Base-by-base conservation (phyloP, 2,888 invertebrate genomes). In the Drosophila suboccidentalis region DNA sequence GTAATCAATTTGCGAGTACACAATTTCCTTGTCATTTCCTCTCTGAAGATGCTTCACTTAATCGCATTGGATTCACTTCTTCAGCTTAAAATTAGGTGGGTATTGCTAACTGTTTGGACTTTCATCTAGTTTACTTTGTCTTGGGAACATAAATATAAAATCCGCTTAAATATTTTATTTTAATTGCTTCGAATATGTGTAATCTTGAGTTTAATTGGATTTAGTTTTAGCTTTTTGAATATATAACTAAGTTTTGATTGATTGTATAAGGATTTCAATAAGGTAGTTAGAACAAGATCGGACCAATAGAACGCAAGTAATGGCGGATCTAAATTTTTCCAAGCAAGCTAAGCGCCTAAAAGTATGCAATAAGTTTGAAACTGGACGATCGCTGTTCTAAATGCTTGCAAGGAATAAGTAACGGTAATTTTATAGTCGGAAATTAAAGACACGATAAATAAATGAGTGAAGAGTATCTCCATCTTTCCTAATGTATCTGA, bases 21-120 rank as follows among this genome's bases (percentile, higher is more conserved):
- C 83, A 86, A 88, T 88, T 88, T 88, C 78, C 71, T 74, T 60
- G 70, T 80, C 67, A 82, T 86, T 88, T 84, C 80, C 86, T 80
- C 57, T 34, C 15, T 15, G 51, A 46, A 22, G 63, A 59, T 41
- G 36, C 58, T 59, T 41, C 41, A 36, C 50, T 50, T 62, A 38
- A 57, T 47, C 51, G 62, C 55, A 36, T 11, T 13, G 50, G 38
- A 54, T 54, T 57, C 51, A 54, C 41, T 36, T 34, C 38, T 32
- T 43, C 47, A 44, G n/a, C 44, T 36, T 44, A 22, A 53, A 53
- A 61, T 61, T 22, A 3, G 26, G 11, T 29, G 19, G 26, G 10
- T 19, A 22, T 19, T 36, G 36, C 46, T 17, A 38, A 59, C 36
- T 47, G 44, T 26, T 29, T 15, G 29, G 22, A 46, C 34, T 15